phyloP scores from a whole-genome alignment of 2,113 vertebrate species.

The Coptodon rendalli region DNA sequence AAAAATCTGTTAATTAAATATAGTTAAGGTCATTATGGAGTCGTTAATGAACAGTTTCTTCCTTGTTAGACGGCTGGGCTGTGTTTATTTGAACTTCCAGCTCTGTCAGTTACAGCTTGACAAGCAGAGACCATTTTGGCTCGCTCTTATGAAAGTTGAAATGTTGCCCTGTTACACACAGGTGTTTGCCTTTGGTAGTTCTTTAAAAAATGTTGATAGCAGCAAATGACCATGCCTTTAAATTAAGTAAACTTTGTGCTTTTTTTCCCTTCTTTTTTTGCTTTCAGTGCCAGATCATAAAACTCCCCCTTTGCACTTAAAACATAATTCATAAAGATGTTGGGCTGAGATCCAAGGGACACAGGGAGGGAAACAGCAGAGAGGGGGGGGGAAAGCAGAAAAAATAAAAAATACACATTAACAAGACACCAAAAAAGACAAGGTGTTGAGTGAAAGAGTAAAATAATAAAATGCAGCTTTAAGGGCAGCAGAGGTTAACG shows the following conservation, averaged over 20 bases:
- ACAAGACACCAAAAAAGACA: not conserved
- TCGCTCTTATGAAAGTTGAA: not conserved
- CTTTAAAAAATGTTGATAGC: constrained; percentile 3
- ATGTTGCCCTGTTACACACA: constrained; percentile 2
- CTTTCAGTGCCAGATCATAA: not conserved
- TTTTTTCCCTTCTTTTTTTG: not conserved
- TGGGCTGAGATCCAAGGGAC: not conserved
- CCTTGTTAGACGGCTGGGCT: not conserved
- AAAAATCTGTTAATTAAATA: not conserved
- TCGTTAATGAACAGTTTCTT: constrained; percentile 12
- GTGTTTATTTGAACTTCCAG: constrained; percentile 2
- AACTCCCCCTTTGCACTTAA: not conserved
- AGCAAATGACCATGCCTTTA: constrained; percentile 20
- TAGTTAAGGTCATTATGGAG: not conserved
- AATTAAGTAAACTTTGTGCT: constrained; percentile 6
- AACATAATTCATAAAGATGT: constrained; percentile 10
- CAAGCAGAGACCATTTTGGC: not conserved
- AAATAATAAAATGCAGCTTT: not conserved
- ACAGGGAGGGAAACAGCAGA: not conserved
- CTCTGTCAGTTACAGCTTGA: not conserved
- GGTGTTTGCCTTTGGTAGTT: constrained; percentile 23
- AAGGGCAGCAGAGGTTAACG: not conserved
- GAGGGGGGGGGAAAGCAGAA: not conserved
- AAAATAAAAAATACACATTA: not conserved
- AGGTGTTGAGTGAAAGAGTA: not conserved